Evolutionary conservation across 2,888 invertebrate species (phyloP), one percentile per base, ranked within the genome.

Genomic region (Drosophila affinis): DNA sequence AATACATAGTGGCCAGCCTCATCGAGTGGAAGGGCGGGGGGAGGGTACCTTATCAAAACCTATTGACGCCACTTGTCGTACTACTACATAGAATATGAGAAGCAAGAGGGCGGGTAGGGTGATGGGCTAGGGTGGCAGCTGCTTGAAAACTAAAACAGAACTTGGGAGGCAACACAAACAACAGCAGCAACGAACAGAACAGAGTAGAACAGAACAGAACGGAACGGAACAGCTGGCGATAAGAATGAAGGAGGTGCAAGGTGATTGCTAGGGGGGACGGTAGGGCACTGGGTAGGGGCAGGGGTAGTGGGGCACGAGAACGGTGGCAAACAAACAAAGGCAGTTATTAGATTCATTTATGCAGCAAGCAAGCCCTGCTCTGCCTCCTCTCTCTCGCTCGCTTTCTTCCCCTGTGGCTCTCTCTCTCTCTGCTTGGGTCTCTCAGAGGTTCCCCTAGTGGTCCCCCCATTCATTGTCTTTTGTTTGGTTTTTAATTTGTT

Each of bases 281-380:
- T 21, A 21, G 21, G 21, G 21, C 3, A 21, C 12, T 21, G 6
- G 21, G 9, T 34, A 4, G 21, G 7, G 18, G 21, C 5, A 14
- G 24, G 3, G n/a, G 39, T 21, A 27, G 27, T 27, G 27, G 27
- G 27, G 27, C 27, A 27, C 34, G 9, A 24, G 24, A 27, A 1
- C 7, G n/a, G 17, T 64, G 53, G 46, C 65, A 77, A 62, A 62
- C 64, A 73, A 80, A 77, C 69, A 78, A 81, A 78, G 61, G 58
- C 55, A 62, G 64, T 78, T 70, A 84, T 69, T 75, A 68, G 75
- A 80, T 64, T 87, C 76, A 75, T 72, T 88, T 72, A 77, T 80
- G 64, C 81, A 79, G 55, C 48, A 34, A n/a, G 14, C 39, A 52
- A 9, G 1, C 29, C 27, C 6, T 6, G 1, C 24, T 2, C 18